phyloP scores from a whole-genome alignment of 2,113 vertebrate genomes.

The Dryoscopus gambensis region DNA sequence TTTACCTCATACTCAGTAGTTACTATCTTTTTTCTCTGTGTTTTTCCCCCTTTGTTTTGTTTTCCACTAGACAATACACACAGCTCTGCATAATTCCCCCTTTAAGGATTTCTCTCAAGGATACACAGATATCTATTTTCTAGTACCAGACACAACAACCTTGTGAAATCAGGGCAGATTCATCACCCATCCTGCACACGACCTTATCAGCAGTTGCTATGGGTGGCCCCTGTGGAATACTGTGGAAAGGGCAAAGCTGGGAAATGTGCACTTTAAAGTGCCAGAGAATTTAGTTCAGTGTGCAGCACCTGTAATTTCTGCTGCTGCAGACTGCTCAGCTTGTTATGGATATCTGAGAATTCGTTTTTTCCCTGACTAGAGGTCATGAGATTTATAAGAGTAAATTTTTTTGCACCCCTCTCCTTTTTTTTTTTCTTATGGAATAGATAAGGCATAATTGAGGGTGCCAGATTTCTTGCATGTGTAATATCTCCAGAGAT shows the following conservation, averaged over 20 bases:
- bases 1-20: neutral
- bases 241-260: constrained; percentile 50
- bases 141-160: neutral
- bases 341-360: neutral
- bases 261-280: constrained; percentile 38
- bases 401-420: neutral
- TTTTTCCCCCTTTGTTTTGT: neutral
- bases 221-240: constrained; percentile 21
- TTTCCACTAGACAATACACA: neutral
- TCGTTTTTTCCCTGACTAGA: neutral
- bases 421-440: neutral
- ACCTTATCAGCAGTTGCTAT: constrained; percentile 58
- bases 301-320: neutral
- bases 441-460: neutral
- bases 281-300: neutral
- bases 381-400: neutral
- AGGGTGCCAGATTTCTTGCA: neutral
- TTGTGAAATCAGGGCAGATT: constrained; percentile 38
- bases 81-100: neutral
- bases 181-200: constrained; percentile 26
- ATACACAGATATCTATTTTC: neutral
- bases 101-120: neutral
- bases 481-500: neutral
- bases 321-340: neutral
- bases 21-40: neutral